Base-by-base conservation (phyloP, 2,888 invertebrate species). In the Hedychridium roseum region DNA sequence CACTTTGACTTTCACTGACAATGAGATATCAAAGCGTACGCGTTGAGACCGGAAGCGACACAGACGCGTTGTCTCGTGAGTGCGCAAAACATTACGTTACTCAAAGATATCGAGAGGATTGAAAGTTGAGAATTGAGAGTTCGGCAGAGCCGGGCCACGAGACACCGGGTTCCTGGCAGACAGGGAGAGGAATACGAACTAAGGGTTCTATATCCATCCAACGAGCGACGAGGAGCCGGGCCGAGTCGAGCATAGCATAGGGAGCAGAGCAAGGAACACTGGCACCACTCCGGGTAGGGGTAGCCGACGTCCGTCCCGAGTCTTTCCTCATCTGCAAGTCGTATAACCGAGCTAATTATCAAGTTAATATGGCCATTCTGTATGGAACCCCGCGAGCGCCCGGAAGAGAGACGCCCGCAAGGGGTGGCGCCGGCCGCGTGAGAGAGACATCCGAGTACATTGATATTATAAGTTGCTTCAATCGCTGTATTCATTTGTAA, bases 271-370 rank as follows among this genome's bases (percentile, higher is more conserved):
- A 72, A 75, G 73, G 75, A 74, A 73, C 69, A 74, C 74, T 73
- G 75, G 71, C 74, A 71, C 71, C 73, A 76, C 76, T 77, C 75
- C 64, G 73, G 76, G 78, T 78, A 78, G 78, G 75, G 76, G 76
- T 76, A 76, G 76, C 74, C 77, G 76, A 74, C 78, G 78, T 78
- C 78, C 78, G 76, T 78, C 78, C 76, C 73, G 75, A 77, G 78
- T 78, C 78, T 78, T 78, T 78, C 77, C 88, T 90, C 89, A 90
- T 90, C 89, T 89, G 89, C 89, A 89, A 89, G 89, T 89, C 89
- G 87, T 88, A 89, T 89, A 88, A 88, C 88, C 87, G 86, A 88
- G 87, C 89, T 90, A 90, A 90, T 90, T 90, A 90, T 89, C 89
- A 89, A 90, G 89, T 89, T 89, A 88, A 89, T 89, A 89, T 87